A percentile compares a stretch with the other conserved stretches of the same genome.
phyloP scores from a whole-genome alignment of 2,888 invertebrate species.

The Hybos culiciformis region DNA sequence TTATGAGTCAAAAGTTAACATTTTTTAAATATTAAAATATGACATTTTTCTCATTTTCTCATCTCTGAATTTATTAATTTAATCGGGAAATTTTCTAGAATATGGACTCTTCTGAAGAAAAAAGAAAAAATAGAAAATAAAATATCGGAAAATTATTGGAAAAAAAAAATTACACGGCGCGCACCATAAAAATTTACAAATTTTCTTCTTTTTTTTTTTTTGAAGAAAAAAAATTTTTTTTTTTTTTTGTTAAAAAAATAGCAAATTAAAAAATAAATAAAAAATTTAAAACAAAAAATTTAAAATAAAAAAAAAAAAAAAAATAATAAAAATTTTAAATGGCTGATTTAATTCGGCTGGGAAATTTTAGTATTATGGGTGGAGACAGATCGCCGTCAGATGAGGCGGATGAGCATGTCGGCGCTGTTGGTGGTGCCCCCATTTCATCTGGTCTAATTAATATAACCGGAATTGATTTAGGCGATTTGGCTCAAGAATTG shows the following conservation, averaged over 20 bases:
- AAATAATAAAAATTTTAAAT: constrained; percentile 28
- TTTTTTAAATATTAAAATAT: too few species aligned
- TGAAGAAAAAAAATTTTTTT: background rate
- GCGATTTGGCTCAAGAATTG: constrained; percentile 48
- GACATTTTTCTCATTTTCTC: too few species aligned
- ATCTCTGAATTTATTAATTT: too few species aligned
- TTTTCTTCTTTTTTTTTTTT: too few species aligned
- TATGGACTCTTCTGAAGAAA: too few species aligned
- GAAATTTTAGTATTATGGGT: constrained; percentile 49
- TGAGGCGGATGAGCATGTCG: constrained; percentile 62
- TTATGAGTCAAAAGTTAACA: too few species aligned
- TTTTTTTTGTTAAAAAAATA: background rate
- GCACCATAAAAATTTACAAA: too few species aligned
- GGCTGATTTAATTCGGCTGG: constrained; percentile 60
- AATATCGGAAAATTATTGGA: too few species aligned
- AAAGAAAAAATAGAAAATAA: too few species aligned
- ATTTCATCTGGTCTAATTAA: constrained; percentile 22
- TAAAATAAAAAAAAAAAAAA: background rate
- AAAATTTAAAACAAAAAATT: background rate
- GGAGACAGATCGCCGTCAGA: constrained; percentile 74
- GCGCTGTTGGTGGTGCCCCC: constrained; percentile 34
- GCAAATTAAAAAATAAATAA: background rate
- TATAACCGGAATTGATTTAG: constrained; percentile 39
- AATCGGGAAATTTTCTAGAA: too few species aligned
- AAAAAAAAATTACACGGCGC: too few species aligned